Percentiles rank a stretch among this genome's conserved stretches.
Evolutionary conservation across 2,113 vertebrate genomes (phyloP).

Genomic region (Callospermophilus lateralis): DNA sequence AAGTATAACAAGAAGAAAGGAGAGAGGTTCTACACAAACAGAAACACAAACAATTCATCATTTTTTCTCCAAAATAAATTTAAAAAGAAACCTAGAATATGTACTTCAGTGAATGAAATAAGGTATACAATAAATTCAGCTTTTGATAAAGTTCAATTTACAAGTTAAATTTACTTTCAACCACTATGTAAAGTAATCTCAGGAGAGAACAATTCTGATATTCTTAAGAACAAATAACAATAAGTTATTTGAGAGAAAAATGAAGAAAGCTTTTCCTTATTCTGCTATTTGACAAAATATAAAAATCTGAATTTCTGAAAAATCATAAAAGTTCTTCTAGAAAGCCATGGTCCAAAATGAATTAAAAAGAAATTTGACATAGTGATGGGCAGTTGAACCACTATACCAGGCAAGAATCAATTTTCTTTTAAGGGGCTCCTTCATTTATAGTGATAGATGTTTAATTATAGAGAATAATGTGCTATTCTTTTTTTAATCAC

Average conservation of each 20-base stretch:
- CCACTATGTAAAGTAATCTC: neutral
- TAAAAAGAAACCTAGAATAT: neutral
- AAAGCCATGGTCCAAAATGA: neutral
- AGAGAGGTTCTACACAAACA: neutral
- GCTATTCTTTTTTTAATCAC: neutral
- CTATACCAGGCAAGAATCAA: neutral
- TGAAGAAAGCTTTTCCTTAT: neutral
- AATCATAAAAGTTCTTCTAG: neutral
- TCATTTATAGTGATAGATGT: neutral
- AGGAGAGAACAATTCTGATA: neutral
- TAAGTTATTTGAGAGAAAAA: neutral
- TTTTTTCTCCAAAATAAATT: neutral
- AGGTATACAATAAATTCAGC: neutral
- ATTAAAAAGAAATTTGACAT: neutral
- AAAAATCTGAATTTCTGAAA: neutral
- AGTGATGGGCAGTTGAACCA: neutral
- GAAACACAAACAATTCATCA: neutral
- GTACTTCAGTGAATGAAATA: neutral
- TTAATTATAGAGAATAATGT: neutral
- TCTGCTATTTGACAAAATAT: neutral
- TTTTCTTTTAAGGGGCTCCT: neutral
- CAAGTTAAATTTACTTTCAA: neutral
- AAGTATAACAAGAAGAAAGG: neutral
- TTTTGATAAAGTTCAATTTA: neutral
- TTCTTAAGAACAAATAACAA: neutral